Evolutionary conservation across 2,888 invertebrate species (phyloP).

Genomic region (Sinopyrophorus schimmeli): DNA sequence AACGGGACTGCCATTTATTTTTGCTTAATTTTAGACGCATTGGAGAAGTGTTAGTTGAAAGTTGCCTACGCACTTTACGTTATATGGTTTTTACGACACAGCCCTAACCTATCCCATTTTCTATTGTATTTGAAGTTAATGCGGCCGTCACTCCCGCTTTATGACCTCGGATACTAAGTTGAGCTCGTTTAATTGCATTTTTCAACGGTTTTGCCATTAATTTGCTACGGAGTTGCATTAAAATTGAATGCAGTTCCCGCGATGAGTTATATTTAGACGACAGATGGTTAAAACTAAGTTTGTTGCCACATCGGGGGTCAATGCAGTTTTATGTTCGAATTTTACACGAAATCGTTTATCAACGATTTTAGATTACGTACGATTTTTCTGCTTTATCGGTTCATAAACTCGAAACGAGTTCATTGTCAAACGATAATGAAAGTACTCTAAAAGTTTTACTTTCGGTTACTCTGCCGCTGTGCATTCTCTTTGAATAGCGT

Average conservation of each 20-base stretch:
- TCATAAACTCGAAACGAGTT: no score
- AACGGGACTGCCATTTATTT: conserved; percentile 9
- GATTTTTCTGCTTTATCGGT: no score
- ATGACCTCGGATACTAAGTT: conserved; percentile 19
- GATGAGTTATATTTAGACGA: conserved; percentile 17
- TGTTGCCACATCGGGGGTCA: conserved; percentile 12
- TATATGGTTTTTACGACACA: conserved; percentile 21
- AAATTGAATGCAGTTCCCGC: conserved; percentile 10
- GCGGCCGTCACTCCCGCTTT: conserved; percentile 20
- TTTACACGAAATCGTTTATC: no score
- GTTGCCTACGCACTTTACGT: conserved; percentile 19
- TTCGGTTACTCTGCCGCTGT: no score
- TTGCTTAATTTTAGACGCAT: conserved; percentile 12
- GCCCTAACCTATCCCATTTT: conserved; percentile 28
- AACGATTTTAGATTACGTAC: no score
- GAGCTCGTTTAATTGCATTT: conserved; percentile 16
- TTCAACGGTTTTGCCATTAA: conserved; percentile 14
- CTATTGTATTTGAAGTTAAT: conserved; percentile 24
- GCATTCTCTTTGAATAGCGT: no score
- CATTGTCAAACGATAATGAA: no score
- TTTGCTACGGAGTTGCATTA: conserved; percentile 15
- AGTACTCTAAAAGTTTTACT: no score
- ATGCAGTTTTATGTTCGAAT: no score
- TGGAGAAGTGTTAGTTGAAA: conserved; percentile 1
- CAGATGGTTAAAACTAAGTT: conserved; percentile 17